Conservation (phyloP, 2,888 invertebrate genomes). For the Rhagium mordax region DNA sequence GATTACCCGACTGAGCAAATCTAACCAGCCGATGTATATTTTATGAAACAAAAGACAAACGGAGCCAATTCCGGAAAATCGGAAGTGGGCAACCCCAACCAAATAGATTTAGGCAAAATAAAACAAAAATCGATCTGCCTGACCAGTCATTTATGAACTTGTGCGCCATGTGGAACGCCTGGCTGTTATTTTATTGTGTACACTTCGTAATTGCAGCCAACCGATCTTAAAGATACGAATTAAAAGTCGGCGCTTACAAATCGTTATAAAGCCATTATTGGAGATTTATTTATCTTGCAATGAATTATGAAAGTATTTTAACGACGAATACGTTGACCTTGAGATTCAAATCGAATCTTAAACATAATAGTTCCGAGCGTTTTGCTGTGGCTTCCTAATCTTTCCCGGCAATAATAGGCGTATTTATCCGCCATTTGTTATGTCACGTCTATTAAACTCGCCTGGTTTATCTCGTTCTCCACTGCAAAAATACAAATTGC, state of each 20-base stretch:
- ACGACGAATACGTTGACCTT: conserved; percentile 17
- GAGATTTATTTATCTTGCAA: neutral
- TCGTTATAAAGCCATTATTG: neutral
- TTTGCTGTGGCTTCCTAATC: conserved; percentile 19
- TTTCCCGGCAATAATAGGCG: conserved; percentile 26
- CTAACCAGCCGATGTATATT: no score
- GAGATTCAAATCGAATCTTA: conserved; percentile 25
- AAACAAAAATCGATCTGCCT: no score
- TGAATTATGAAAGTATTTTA: conserved; percentile 4
- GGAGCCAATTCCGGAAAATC: no score
- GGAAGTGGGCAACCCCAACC: no score
- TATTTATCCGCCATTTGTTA: conserved; percentile 36
- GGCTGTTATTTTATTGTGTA: no score
- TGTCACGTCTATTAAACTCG: conserved; percentile 24
- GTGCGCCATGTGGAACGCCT: no score
- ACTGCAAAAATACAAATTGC: conserved; percentile 22
- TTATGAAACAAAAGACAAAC: no score
- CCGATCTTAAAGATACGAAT: neutral
- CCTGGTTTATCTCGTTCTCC: conserved; percentile 19
- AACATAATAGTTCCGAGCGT: conserved; percentile 21
- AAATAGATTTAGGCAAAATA: no score
- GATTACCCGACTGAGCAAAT: no score
- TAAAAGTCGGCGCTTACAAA: neutral
- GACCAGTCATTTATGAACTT: no score
- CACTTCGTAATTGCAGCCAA: neutral